phyloP scores from a whole-genome alignment of 2,888 invertebrate species.

The Lasioglossum leucozonium region DNA sequence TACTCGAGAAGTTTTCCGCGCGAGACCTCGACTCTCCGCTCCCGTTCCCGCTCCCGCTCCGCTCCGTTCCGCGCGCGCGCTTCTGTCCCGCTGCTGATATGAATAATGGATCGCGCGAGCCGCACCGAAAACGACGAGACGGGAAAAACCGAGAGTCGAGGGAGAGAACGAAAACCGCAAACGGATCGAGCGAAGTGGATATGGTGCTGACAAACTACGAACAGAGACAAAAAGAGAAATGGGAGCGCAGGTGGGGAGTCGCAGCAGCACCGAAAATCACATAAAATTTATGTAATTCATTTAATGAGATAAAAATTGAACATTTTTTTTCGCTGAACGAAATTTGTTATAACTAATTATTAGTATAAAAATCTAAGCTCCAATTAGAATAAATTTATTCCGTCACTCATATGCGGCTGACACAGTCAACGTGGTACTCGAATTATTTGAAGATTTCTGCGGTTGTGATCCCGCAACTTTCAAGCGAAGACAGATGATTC shows the following conservation, averaged over 20 bases:
- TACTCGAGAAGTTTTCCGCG: constrained; percentile 27
- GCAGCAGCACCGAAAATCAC: too few species aligned
- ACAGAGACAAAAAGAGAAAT: background rate
- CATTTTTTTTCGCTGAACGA: too few species aligned
- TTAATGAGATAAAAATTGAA: too few species aligned
- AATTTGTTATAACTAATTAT: too few species aligned
- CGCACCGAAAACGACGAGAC: constrained; percentile 46
- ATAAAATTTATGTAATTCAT: too few species aligned
- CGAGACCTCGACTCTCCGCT: background rate
- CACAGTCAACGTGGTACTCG: too few species aligned
- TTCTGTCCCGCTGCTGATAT: constrained; percentile 70
- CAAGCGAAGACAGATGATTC: too few species aligned
- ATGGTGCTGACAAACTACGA: background rate
- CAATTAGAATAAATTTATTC: too few species aligned
- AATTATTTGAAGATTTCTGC: too few species aligned
- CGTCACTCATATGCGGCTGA: too few species aligned
- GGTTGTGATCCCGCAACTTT: too few species aligned
- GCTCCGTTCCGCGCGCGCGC: constrained; percentile 9
- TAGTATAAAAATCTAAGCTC: too few species aligned
- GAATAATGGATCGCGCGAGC: constrained; percentile 69
- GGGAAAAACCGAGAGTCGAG: constrained; percentile 40
- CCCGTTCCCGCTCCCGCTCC: background rate
- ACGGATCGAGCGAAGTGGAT: background rate
- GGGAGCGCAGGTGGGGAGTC: background rate
- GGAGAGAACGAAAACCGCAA: constrained; percentile 35